Evolutionary conservation across 2,797 vertebrate genomes (phyloP), one percentile per base, ranked within the genome.

Genomic region (Cossypha dichroa): DNA sequence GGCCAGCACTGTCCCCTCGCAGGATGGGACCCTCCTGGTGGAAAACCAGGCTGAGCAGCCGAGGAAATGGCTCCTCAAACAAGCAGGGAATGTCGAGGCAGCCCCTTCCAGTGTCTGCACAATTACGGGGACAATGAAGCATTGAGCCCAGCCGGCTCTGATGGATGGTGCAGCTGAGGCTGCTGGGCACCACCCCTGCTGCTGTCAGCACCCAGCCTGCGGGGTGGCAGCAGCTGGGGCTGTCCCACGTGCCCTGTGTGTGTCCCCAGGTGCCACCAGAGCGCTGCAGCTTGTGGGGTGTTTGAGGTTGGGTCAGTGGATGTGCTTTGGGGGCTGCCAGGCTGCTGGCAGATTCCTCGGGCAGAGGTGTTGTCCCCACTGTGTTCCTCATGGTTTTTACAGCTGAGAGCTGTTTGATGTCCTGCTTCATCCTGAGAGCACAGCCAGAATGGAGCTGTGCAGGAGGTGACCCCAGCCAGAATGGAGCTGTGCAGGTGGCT

Each of bases 21-120:
- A 41, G 94, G 86, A 76, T 60, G 41, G 1, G 1, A 23, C 33
- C 63, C 51, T 89, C 85, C 74, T 2, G 52, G 25, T 17, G 69
- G 78, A 68, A 79, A 28, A 81, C 31, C 86, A 56, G 86, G 92
- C 33, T 0, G 68, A 23, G 64, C 93, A 11, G 70, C 0, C 1
- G 25, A 72, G 90, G 85, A 93, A 95, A 85, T 22, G 79, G 84
- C 82, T 80, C 17, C 93, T 85, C 34, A 17, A 52, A 52, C 70
- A 76, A 48, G 70, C 60, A 0, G 56, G 1, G 0, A 56, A 10
- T 58, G 93, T 83, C 3, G 6, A 87, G 87, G 85, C 87, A 41
- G 33, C 70, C 78, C 78, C 82, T 91, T 93, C 73, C 96, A 93
- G 73, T 75, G 94, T 93, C 88, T 68, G 73, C 90, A 45, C 90